Evolutionary conservation across 2,113 vertebrate genomes (phyloP).

Genomic region (Leucopsar rothschildi): DNA sequence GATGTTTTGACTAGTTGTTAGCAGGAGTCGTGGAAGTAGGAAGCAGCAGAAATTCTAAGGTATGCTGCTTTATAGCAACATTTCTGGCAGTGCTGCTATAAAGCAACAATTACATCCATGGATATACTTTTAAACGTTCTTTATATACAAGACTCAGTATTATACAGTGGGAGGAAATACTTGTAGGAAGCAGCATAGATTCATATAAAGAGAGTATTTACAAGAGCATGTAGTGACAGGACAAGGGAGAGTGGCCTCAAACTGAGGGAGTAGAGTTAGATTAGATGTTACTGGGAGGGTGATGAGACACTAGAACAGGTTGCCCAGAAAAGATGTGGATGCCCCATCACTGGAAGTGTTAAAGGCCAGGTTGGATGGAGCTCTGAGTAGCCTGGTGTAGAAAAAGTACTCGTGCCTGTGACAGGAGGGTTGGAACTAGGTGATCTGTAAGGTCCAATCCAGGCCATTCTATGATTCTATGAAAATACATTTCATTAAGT

Average conservation of each 20-base stretch:
- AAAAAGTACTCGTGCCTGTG: not conserved
- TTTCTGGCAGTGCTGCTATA: not conserved
- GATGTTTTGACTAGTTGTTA: not conserved
- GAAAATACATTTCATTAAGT: not conserved
- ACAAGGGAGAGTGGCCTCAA: not conserved
- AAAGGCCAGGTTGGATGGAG: not conserved
- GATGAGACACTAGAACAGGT: not conserved
- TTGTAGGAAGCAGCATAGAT: not conserved
- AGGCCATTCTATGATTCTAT: not conserved
- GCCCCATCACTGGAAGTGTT: not conserved
- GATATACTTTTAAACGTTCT: not conserved
- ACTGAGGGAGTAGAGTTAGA: not conserved
- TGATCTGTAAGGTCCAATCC: not conserved
- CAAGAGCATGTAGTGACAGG: not conserved
- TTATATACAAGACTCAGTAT: rapidly evolving
- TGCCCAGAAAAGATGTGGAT: not conserved
- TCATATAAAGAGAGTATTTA: not conserved
- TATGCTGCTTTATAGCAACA: not conserved
- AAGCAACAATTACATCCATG: not conserved
- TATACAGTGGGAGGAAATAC: not conserved
- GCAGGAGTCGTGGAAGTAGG: not conserved
- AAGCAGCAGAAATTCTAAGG: not conserved
- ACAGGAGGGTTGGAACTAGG: not conserved
- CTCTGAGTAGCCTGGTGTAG: not conserved
- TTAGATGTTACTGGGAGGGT: not conserved